Evolutionary conservation across 1,140 invertebrate species (phyloP).

Genomic region (Chelonus insularis): DNA sequence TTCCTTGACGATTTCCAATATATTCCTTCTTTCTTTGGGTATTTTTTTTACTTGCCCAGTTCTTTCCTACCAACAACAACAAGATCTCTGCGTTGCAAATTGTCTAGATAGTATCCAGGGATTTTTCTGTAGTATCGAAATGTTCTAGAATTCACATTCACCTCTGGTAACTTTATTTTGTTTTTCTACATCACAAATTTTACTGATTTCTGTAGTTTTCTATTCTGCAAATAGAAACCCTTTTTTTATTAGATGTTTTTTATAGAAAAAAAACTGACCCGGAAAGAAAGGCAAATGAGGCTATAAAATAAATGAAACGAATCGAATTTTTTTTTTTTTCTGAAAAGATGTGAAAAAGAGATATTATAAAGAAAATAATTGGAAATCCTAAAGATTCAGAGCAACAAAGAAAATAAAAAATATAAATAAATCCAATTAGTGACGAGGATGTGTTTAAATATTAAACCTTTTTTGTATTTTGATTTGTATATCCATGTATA

Average conservation of each 20-base stretch:
- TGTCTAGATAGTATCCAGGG: not conserved
- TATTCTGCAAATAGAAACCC: no score
- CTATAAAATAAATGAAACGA: no score
- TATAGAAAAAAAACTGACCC: not conserved
- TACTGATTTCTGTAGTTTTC: no score
- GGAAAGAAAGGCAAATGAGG: no score
- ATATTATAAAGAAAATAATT: not conserved
- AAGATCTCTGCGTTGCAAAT: not conserved
- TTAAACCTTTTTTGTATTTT: no score
- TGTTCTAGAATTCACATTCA: not conserved
- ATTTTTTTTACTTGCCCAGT: not conserved
- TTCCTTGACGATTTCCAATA: not conserved
- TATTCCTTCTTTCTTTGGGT: not conserved
- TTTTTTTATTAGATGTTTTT: not conserved
- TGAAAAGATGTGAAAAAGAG: not conserved
- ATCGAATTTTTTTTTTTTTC: not conserved
- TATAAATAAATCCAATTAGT: not conserved
- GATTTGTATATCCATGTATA: no score
- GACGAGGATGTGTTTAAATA: not conserved
- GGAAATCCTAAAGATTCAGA: not conserved
- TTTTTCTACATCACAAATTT: not conserved
- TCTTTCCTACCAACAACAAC: not conserved
- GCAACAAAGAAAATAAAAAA: not conserved
- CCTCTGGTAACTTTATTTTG: not conserved
- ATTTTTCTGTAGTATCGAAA: not conserved